phyloP scores from a whole-genome alignment of 1,140 invertebrate species.

The Drosophila kohkoa region DNA sequence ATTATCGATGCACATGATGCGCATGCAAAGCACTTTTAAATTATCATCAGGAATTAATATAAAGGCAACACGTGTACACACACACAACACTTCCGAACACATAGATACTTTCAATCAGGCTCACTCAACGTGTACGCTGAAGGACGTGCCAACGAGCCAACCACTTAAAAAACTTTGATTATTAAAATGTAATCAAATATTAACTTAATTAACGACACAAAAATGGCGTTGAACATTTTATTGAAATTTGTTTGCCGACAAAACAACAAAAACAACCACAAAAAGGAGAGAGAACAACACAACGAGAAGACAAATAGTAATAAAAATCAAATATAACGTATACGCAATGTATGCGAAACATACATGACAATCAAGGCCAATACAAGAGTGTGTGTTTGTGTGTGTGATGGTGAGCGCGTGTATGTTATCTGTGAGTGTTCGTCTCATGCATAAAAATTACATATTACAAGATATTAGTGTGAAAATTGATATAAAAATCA shows the following conservation, averaged over 20 bases:
- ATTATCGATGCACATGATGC: constrained; percentile 78
- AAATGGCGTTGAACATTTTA: constrained; percentile 54
- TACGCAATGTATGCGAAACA: constrained; percentile 56
- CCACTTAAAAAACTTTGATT: constrained; percentile 72
- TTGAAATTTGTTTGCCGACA: constrained; percentile 46
- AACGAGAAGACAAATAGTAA: constrained; percentile 51
- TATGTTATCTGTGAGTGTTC: constrained; percentile 18
- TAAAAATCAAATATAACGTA: constrained; percentile 77
- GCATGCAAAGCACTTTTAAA: constrained; percentile 79
- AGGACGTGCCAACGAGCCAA: constrained; percentile 54
- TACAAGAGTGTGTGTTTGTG: constrained; percentile 26
- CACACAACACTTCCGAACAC: neutral
- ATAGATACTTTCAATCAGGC: constrained; percentile 33
- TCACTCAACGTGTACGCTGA: constrained; percentile 5
- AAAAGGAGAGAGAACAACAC: constrained; percentile 19
- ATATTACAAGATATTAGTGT: constrained; percentile 82
- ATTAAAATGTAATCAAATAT: constrained; percentile 82
- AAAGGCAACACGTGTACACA: constrained; percentile 31
- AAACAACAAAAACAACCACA: constrained; percentile 5
- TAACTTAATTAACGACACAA: constrained; percentile 77
- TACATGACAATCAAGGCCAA: constrained; percentile 40
- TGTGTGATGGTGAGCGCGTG: constrained; percentile 15
- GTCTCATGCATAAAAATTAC: constrained; percentile 80
- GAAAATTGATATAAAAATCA: constrained; percentile 83
- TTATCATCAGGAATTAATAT: constrained; percentile 77